Conservation (phyloP, 2,797 vertebrate species). For the Tragopan temminckii region DNA sequence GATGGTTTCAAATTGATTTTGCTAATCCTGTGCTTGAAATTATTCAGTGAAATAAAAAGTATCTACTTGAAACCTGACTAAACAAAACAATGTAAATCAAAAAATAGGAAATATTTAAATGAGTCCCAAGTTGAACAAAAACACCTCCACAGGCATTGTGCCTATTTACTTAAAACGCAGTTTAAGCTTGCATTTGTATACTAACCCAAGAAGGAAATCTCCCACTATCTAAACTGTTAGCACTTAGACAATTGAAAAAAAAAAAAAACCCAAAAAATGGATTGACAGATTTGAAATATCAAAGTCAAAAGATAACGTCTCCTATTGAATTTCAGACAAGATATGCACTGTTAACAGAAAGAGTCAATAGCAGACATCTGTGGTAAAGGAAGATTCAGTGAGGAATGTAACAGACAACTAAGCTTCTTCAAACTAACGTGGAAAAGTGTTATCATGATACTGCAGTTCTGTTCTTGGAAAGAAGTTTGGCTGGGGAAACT, state of each 20-base stretch:
- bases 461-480: not conserved
- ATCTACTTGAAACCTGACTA: not conserved
- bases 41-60: not conserved
- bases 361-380: not conserved
- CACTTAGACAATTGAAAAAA: too few species aligned
- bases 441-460: not conserved
- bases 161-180: not conserved
- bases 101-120: not conserved
- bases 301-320: not conserved
- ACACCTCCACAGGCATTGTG: not conserved
- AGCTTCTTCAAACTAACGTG: not conserved
- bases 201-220: not conserved
- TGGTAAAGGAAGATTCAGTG: not conserved
- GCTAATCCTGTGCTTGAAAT: not conserved
- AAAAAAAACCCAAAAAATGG: too few species aligned
- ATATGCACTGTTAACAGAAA: not conserved
- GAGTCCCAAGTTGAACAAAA: not conserved
- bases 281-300: not conserved
- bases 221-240: not conserved
- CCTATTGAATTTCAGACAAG: not conserved
- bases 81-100: not conserved
- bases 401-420: not conserved
- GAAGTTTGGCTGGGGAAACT: rapidly evolving
- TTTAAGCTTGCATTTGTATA: not conserved
- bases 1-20: not conserved